Evolutionary conservation across 2,888 invertebrate species (phyloP), one percentile per base, ranked within the genome.

Genomic region (Gymnoscelis rufifasciata): DNA sequence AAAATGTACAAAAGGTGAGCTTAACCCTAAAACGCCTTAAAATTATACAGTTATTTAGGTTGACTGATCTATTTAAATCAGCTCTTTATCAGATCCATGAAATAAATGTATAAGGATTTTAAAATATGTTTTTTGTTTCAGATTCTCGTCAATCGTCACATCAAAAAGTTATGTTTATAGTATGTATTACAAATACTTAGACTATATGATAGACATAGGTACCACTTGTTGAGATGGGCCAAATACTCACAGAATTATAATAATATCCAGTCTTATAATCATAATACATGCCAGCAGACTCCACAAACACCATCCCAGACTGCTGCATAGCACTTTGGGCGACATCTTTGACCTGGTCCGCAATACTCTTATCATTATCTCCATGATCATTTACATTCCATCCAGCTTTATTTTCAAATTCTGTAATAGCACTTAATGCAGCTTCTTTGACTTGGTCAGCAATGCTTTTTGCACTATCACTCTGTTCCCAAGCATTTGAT

Each of bases 251-350:
- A 60, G 95, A 92, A 88, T 96, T 95, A 71, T 96, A 97, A 83
- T 97, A 97, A 82, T 95, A 97, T 52, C 96, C 96, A 57, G 95
- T 93, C 66, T 92, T 93, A 60, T 93, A 94, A 78, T 97, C 95
- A 77, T 96, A 96, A 79, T 96, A 97, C 83, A 96, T 90, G 56
- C 96, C 96, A 14, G 94, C 94, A 1, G 93, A 94, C 67, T 94
- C 93, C 57, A 97, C 96, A 78, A 94, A 96, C 19, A 95, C 93
- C 90, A 96, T 95, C 11, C 94, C 94, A 36, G 91, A 91, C 57
- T 94, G 90, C 60, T 92, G 91, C 68, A 93, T 77, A 3, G 93
- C 94, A 70, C 90, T 90, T 71, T 94, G 93, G 0, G 95, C 95
- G 2, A 91, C 94, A 71, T 93, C 90, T 37, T 92, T 93, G 38